These are phyloP conservation scores for Lysandra coridon DNA, from an alignment of 2,888 invertebrate species.

Conservation along the genomic window DNA sequence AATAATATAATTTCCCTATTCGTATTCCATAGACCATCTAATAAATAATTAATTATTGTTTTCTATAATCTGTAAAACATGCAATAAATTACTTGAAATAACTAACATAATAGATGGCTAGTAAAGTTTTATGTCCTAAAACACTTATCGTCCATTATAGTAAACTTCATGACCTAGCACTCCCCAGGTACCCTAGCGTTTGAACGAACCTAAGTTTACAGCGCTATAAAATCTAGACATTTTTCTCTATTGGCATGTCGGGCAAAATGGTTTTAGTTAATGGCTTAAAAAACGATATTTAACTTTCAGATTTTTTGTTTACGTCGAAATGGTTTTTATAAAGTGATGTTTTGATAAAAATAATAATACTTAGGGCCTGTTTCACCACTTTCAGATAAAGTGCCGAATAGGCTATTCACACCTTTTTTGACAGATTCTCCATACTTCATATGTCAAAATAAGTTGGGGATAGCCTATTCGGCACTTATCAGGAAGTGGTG, in stretches of 20 bases:
- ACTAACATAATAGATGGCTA: conserved; percentile 1
- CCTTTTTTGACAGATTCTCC: no score
- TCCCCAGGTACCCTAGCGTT: conserved; percentile 15
- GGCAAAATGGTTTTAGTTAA: neutral
- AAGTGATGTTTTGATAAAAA: no score
- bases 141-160: conserved; percentile 29
- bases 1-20: no score
- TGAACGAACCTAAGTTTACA: conserved; percentile 27
- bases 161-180: conserved; percentile 26
- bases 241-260: conserved; percentile 22
- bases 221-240: conserved; percentile 26
- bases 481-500: no score
- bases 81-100: conserved; percentile 3
- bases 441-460: no score
- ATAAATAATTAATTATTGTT: neutral
- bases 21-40: no score
- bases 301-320: neutral
- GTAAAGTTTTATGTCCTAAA: conserved; percentile 29
- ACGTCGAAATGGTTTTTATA: neutral
- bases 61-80: neutral
- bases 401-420: no score
- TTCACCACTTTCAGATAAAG: no score
- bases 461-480: no score
- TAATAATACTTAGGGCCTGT: no score
- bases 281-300: neutral